Percentiles rank a stretch among this genome's conserved stretches.
These are phyloP conservation scores for Chondrosia reniformis DNA, from an alignment of 37 sponge, comb jelly and placozoan genomes.

Conservation along the genomic window DNA sequence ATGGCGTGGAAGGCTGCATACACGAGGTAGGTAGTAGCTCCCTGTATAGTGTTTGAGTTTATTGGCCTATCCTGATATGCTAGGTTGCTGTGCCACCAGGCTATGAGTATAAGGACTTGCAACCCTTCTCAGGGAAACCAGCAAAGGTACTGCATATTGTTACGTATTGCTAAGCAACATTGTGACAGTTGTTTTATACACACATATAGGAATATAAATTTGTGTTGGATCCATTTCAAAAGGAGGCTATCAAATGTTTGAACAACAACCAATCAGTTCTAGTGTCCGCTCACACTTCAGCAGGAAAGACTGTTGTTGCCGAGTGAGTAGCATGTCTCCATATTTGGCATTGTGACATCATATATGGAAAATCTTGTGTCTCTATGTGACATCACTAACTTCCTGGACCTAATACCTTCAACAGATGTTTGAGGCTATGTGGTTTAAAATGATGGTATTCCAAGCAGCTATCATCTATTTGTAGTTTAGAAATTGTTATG, in stretches of 20 bases:
- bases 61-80: not conserved
- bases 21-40: slow-evolving; percentile 50
- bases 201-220: slow-evolving; percentile 74
- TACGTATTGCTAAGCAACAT: too few relatives aligned
- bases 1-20: slow-evolving; percentile 62
- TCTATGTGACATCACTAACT: too few relatives aligned
- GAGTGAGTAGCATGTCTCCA: slow-evolving; percentile 47
- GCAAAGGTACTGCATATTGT: slow-evolving; percentile 22
- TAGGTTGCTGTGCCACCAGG: slow-evolving; percentile 67
- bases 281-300: slow-evolving; percentile 96
- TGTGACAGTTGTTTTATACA: not conserved
- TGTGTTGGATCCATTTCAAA: slow-evolving; percentile 92
- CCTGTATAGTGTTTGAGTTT: not conserved
- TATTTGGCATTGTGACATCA: too few relatives aligned
- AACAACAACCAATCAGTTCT: slow-evolving; percentile 92
- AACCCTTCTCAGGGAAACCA: slow-evolving; percentile 27
- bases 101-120: slow-evolving; percentile 36
- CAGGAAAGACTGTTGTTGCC: slow-evolving; percentile 97
- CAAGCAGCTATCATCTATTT: too few relatives aligned
- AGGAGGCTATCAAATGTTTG: slow-evolving; percentile 86
- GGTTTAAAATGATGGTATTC: too few relatives aligned
- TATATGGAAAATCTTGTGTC: too few relatives aligned
- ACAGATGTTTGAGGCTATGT: too few relatives aligned
- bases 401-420: too few relatives aligned
- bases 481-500: too few relatives aligned